phyloP scores from a whole-genome alignment of 30 jellyfish, hydroid and myxozoan species.

The Mastigias papua region DNA sequence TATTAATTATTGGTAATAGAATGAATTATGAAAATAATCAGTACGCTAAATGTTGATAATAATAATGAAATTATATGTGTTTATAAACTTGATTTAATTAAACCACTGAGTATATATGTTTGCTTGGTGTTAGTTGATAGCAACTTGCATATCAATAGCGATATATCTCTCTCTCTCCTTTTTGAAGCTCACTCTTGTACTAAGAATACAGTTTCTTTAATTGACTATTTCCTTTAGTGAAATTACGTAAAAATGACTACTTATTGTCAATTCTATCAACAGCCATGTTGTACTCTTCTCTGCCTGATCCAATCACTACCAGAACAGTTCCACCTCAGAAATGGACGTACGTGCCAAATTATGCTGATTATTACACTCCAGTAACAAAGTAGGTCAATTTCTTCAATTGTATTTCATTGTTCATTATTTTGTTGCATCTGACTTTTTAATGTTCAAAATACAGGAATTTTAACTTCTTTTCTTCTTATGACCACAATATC shows the following conservation, averaged over 20 bases:
- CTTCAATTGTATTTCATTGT: not conserved
- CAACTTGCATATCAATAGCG: too few species aligned
- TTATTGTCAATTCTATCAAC: not conserved
- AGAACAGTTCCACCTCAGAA: constrained; percentile 67
- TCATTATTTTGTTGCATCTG: not conserved
- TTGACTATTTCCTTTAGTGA: not conserved
- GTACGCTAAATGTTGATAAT: too few species aligned
- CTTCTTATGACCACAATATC: too few species aligned
- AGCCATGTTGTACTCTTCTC: constrained; percentile 74
- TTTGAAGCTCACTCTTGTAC: not conserved
- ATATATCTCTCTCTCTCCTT: too few species aligned
- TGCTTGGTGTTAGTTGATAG: too few species aligned
- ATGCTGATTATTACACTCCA: constrained; percentile 74
- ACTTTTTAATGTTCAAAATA: too few species aligned
- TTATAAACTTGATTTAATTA: too few species aligned
- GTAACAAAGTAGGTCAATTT: constrained; percentile 54
- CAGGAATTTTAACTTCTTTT: too few species aligned
- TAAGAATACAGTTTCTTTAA: not conserved
- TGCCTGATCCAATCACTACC: constrained; percentile 76
- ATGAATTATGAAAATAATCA: not conserved
- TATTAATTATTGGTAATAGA: not conserved
- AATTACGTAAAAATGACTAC: too few species aligned
- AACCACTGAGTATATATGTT: too few species aligned
- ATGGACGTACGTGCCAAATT: constrained; percentile 82
- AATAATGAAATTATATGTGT: too few species aligned